Base-by-base conservation (phyloP, 2,113 vertebrate genomes). In the Gallinago paraguaiae region DNA sequence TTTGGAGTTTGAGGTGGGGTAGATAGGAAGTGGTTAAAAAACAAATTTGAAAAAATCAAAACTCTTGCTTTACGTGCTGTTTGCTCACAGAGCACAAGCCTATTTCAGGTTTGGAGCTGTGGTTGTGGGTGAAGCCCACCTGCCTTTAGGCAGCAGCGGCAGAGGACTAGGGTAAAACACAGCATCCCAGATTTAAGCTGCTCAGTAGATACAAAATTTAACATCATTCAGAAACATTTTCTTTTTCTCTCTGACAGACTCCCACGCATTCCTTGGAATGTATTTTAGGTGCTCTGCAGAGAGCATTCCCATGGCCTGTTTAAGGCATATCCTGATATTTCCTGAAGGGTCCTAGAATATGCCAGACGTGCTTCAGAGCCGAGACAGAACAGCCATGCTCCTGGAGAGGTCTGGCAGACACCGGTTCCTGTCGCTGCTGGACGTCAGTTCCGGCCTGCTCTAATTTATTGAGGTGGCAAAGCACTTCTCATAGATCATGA, bases 211-310 rank as follows among this genome's bases (percentile, higher is more conserved):
- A 27, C 15, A 50, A 59, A 39, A 39, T 13, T 60, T 46, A 82
- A 75, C 41, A 54, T 82, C 6, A 7, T 72, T 87, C 1, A 4
- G 75, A 90, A 92, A 39, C 84, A 27, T 85, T 72, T 64, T 20
- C 41, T 85, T 76, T 68, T 76, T 57, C 84, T 82, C 30, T 82
- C 79, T 93, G 84, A 87, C 84, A 94, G 19, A 85, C 54, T 96
- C 93, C 93, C 84, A 82, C 37, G 2, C 78, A 59, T 96, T 96
- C 95, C 67, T 96, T 90, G 87, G 91, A 94, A 90, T 63, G 84
- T 85, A 91, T 96, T 96, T 94, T 94, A 95, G 94, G 94, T 96
- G 94, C 90, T 96, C 70, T 91, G 78, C 84, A 57, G 90, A 90
- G 71, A 91, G 70, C 82, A 79, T 95, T 97, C 93, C 93, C 93